A percentile compares a stretch with the other conserved stretches of the same genome.
Evolutionary conservation across 2,113 vertebrate genomes (phyloP).

Genomic region (Arothron firmamentum): DNA sequence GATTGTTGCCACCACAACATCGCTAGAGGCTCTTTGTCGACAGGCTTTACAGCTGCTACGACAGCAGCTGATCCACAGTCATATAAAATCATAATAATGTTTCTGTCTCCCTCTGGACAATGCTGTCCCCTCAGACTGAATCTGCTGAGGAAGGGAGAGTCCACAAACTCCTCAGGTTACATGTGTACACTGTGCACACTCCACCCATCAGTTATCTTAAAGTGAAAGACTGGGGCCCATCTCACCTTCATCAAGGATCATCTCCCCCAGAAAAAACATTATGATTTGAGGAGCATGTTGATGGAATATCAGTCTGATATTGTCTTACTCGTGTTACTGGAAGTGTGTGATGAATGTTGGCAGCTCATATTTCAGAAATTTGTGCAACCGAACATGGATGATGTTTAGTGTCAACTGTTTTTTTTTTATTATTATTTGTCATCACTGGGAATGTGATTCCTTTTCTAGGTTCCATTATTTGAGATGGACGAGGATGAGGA

Average conservation of each 20-base stretch:
- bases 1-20: not conserved
- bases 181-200: not conserved
- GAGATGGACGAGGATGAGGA: conserved; percentile 48
- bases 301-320: not conserved
- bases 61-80: not conserved
- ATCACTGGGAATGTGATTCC: not conserved
- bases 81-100: no score
- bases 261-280: not conserved
- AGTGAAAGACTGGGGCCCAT: no score
- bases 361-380: not conserved
- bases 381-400: not conserved
- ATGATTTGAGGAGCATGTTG: not conserved
- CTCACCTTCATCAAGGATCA: not conserved
- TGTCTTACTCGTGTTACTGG: not conserved
- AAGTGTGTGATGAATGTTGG: not conserved
- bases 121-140: not conserved
- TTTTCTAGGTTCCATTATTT: conserved; percentile 50
- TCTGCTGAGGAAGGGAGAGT: not conserved
- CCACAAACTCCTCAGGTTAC: not conserved
- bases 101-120: not conserved
- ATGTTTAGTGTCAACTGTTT: not conserved
- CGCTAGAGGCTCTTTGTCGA: no score
- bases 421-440: no score
- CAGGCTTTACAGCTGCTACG: conserved; percentile 1
- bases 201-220: not conserved